Evolutionary conservation across 2,113 vertebrate genomes (phyloP).

Genomic region (Neomonachus schauinslandi): DNA sequence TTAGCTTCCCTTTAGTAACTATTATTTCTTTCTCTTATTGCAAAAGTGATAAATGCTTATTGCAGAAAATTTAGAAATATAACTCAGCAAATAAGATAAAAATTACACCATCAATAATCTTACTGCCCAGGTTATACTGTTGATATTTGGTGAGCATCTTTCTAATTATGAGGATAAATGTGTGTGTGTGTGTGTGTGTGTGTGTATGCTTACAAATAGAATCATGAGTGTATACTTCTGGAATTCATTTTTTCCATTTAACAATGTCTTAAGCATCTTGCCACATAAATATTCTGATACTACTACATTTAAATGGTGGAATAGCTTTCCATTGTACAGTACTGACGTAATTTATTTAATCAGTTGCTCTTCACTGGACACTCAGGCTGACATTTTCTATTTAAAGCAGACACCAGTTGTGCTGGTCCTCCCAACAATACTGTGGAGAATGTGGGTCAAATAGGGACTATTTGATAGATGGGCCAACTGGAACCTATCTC

Average conservation of each 20-base stretch:
- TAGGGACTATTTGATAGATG: neutral
- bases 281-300: slow-evolving; percentile 40
- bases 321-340: neutral
- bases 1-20: neutral
- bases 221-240: neutral
- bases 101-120: slow-evolving; percentile 5
- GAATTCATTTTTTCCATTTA: slow-evolving; percentile 52
- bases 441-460: neutral
- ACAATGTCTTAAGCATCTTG: slow-evolving; percentile 25
- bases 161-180: neutral
- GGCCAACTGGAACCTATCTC: neutral
- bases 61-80: slow-evolving; percentile 23
- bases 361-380: neutral
- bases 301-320: neutral
- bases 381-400: slow-evolving; percentile 13
- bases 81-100: slow-evolving; percentile 40
- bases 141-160: slow-evolving; percentile 32
- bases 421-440: neutral
- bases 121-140: neutral
- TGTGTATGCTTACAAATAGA: neutral
- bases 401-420: neutral
- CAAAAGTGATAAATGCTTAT: slow-evolving; percentile 39
- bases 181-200: neutral
- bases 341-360: slow-evolving; percentile 19
- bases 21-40: slow-evolving; percentile 35